These are phyloP conservation scores for Oceanodroma tethys DNA, from an alignment of 2,113 vertebrate species.

Conservation along the genomic window DNA sequence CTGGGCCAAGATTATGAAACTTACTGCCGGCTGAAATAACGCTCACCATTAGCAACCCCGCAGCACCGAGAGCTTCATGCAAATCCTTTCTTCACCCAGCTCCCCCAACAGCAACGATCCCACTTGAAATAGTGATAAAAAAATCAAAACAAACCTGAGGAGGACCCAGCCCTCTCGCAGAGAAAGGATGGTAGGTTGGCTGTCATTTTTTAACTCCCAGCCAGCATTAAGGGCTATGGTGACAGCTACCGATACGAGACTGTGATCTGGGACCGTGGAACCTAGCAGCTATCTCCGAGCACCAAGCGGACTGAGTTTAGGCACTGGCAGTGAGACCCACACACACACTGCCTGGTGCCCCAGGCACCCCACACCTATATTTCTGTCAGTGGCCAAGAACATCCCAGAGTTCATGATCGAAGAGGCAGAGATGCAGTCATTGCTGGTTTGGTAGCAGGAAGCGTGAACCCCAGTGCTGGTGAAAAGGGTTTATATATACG, in stretches of 20 bases:
- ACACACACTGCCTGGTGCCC: neutral
- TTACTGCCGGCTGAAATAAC: conserved; percentile 25
- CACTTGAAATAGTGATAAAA: neutral
- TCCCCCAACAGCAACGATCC: neutral
- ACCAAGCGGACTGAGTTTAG: neutral
- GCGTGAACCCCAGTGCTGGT: neutral
- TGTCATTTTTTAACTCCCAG: conserved; percentile 10
- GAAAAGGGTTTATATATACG: neutral
- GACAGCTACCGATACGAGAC: neutral
- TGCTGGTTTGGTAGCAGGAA: neutral
- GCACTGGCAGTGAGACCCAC: neutral
- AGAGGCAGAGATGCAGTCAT: neutral
- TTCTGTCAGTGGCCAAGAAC: neutral
- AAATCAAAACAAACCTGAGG: conserved; percentile 34
- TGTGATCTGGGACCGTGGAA: neutral
- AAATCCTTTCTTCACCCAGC: conserved; percentile 9
- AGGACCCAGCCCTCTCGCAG: neutral
- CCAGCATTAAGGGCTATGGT: neutral
- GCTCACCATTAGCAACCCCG: conserved; percentile 38
- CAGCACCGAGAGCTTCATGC: conserved; percentile 33
- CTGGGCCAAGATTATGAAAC: conserved; percentile 56
- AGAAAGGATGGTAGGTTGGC: neutral
- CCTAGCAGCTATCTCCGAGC: neutral
- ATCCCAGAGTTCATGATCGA: neutral
- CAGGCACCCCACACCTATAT: neutral